Conservation (phyloP, 2,888 invertebrate genomes). For the Cyclophora punctaria region DNA sequence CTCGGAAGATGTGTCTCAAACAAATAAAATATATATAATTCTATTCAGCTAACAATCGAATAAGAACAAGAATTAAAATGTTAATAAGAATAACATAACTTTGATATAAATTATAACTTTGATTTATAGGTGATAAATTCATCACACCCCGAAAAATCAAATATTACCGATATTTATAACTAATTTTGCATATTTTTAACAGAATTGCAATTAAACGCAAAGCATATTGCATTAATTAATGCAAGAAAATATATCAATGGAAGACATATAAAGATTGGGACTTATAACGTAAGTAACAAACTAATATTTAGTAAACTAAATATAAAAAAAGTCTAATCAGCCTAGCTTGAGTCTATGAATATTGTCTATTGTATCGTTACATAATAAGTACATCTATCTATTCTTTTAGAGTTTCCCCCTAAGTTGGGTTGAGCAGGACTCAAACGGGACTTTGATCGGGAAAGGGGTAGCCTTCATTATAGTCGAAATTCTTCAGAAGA, state of each 20-base stretch:
- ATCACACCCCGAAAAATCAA: too few relatives aligned
- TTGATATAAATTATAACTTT: too few relatives aligned
- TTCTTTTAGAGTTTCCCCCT: constrained; percentile 76
- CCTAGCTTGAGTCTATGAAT: too few relatives aligned
- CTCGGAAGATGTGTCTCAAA: too few relatives aligned
- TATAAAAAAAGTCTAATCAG: too few relatives aligned
- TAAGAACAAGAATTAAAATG: too few relatives aligned
- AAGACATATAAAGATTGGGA: constrained; percentile 55
- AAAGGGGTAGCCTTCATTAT: constrained; percentile 83
- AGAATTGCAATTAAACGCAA: constrained; percentile 29
- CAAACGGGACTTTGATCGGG: constrained; percentile 76
- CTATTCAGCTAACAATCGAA: too few relatives aligned
- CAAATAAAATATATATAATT: too few relatives aligned
- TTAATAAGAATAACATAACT: too few relatives aligned
- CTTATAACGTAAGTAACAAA: constrained; percentile 51
- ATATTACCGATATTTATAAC: too few relatives aligned
- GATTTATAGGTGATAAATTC: too few relatives aligned
- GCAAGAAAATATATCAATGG: constrained; percentile 50
- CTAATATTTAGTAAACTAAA: not conserved
- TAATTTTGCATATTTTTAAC: not conserved
- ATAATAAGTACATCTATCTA: not conserved
- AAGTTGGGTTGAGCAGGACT: constrained; percentile 64
- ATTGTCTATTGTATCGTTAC: too few relatives aligned
- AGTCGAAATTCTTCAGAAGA: constrained; percentile 78
- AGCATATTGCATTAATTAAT: constrained; percentile 22